A percentile compares a stretch with the other conserved stretches of the same genome.
These are phyloP conservation scores for Sarcophaga bullata DNA, from an alignment of 1,140 invertebrate genomes.

Conservation along the genomic window DNA sequence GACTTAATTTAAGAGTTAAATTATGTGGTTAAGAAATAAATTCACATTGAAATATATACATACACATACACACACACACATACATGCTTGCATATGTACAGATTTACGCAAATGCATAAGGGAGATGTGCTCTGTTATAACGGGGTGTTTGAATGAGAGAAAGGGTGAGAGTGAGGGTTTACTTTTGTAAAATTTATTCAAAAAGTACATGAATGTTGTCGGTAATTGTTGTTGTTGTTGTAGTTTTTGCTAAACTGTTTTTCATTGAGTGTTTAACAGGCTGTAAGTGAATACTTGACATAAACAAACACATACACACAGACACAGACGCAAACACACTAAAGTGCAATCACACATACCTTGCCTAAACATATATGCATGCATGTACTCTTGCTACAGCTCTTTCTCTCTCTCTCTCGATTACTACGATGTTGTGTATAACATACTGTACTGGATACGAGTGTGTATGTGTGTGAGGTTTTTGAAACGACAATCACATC, in stretches of 20 bases:
- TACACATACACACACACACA: neutral
- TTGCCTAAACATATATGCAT: neutral
- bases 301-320: slow-evolving; percentile 33
- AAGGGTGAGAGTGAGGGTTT: too few relatives aligned
- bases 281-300: slow-evolving; percentile 39
- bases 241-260: slow-evolving; percentile 27
- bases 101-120: neutral
- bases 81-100: neutral
- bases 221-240: slow-evolving; percentile 5
- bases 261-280: slow-evolving; percentile 36
- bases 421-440: too few relatives aligned
- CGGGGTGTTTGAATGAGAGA: too few relatives aligned
- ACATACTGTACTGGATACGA: too few relatives aligned
- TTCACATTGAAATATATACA: neutral
- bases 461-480: too few relatives aligned
- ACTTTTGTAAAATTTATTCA: neutral
- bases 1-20: slow-evolving; percentile 5
- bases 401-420: too few relatives aligned
- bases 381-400: too few relatives aligned
- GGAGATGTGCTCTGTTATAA: too few relatives aligned
- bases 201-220: neutral
- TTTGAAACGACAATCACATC: too few relatives aligned
- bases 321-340: neutral
- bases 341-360: neutral
- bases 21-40: slow-evolving; percentile 25